Evolutionary conservation across 2,888 invertebrate species (phyloP), one percentile per base, ranked within the genome.

Genomic region (Mayetiola destructor): DNA sequence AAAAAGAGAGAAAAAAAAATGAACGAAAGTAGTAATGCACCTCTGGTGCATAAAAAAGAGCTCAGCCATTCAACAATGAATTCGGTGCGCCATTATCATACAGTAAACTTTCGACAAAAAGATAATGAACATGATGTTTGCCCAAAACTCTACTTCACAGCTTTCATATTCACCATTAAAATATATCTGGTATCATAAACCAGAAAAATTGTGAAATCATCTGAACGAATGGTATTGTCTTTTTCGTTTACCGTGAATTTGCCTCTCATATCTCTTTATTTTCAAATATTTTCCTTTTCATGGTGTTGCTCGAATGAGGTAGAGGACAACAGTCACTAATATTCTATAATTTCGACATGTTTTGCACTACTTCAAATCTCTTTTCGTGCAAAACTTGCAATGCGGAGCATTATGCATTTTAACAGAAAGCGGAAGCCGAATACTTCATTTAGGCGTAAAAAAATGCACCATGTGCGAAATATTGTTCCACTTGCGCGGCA

Each of bases 181-280:
- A 48, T 48, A 48, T 27, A 48, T 23, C 27, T 27, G 48, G 27
- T 27, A n/a, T n/a, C n/a, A 48, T 48, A 48, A 48, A 48, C 27
- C 48, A 48, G 27, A 27, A 27, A 48, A 48, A 48, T 48, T 48
- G 48, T 48, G 48, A 27, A 48, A 48, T 48, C 48, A 27, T 48
- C 27, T 27, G 27, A 48, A 48, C 23, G 48, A 48, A 48, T 48
- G 48, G 48, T 9, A 27, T 27, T 27, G 23, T 27, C 48, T 9
- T 48, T 48, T 48, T 48, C 27, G 23, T 4, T n/a, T 27, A 48
- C 23, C 48, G 23, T 27, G 27, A 48, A 27, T 32, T 27, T 27
- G 29, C 48, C 16, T 27, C 27, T 48, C 27, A 23, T 14, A 27
- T 48, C 6, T 23, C n/a, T 48, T 27, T n/a, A 48, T 48, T 23